Evolutionary conservation across 2,888 invertebrate genomes (phyloP).

Genomic region (Lottia scabra): DNA sequence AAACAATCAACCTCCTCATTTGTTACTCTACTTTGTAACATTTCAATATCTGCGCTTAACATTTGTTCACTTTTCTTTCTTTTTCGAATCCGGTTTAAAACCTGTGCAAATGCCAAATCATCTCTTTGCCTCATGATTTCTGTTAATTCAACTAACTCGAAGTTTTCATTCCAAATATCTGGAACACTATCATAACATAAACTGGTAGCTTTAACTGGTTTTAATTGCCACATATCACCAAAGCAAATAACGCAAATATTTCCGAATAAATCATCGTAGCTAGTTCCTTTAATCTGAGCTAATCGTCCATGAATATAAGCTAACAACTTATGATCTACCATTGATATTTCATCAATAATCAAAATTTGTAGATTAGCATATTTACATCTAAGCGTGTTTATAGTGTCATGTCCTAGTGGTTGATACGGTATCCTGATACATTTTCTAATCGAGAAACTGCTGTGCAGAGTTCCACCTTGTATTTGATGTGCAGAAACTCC

Average conservation of each 20-base stretch:
- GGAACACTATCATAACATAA: no score
- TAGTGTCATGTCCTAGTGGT: slow-evolving; percentile 4
- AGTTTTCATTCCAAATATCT: no score
- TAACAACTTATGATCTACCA: slow-evolving; percentile 10
- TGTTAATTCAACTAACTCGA: no score
- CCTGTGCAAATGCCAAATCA: no score
- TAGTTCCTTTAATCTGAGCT: no score
- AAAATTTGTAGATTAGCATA: slow-evolving; percentile 12
- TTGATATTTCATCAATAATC: slow-evolving; percentile 23
- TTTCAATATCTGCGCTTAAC: not conserved
- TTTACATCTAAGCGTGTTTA: slow-evolving; percentile 13
- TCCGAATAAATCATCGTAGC: no score
- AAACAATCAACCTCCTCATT: not conserved
- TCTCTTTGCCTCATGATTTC: not conserved
- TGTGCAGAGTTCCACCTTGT: not conserved
- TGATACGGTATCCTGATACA: slow-evolving; percentile 8
- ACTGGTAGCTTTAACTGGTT: no score
- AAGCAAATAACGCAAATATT: no score
- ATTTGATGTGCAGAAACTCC: not conserved
- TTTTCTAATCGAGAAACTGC: not conserved
- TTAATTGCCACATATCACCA: no score
- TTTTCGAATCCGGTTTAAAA: slow-evolving; percentile 13
- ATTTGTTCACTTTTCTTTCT: not conserved
- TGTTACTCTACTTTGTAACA: not conserved
- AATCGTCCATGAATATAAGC: slow-evolving; percentile 16